Evolutionary conservation across 2,113 vertebrate species (phyloP), one percentile per base, ranked within the genome.

Genomic region (Ciconia stormi): DNA sequence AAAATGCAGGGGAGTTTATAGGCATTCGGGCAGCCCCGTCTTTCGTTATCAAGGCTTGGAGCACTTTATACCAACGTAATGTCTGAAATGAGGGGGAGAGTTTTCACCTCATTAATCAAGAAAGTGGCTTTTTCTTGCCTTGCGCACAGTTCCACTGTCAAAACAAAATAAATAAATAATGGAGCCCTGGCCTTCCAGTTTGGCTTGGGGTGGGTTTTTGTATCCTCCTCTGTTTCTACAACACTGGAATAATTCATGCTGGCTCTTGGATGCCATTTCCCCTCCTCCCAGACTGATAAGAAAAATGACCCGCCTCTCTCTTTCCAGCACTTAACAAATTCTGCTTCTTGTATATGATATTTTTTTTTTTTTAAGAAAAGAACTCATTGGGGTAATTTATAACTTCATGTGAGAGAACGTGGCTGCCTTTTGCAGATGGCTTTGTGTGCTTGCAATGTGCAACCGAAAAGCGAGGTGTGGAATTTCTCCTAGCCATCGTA

Each of bases 281-380:
- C 74, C 62, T 76, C 47, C 53, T 82, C 59, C 20, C n/a, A 79
- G 76, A 38, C 71, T 79, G 95, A 89, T 94, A 79, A 93, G 95
- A 86, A 82, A 63, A 92, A 82, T 11, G 49, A 69, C 53, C 38
- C 13, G 3, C 66, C 61, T 86, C 66, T 61, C 73, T n/a, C 59
- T 30, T 63, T 26, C 89, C 49, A 89, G 76, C 92, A 89, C 81
- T 56, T 91, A 42, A 91, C 80, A 91, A 95, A 95, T 87, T 69
- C 71, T 82, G 50, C 72, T 62, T 32, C 49, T 72, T 58, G 29
- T 34, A 7, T 21, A 65, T 36, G 61, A 20, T 27, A 36, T 47
- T 17, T 22, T 27, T 9, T 36, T 25, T 46, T 26, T 42, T 36
- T 20, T 8, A 4, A 46, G 13, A 42, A 47, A 74, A 58, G 46